Conservation (phyloP, 2,113 vertebrate genomes). For the Corvus moneduloides region DNA sequence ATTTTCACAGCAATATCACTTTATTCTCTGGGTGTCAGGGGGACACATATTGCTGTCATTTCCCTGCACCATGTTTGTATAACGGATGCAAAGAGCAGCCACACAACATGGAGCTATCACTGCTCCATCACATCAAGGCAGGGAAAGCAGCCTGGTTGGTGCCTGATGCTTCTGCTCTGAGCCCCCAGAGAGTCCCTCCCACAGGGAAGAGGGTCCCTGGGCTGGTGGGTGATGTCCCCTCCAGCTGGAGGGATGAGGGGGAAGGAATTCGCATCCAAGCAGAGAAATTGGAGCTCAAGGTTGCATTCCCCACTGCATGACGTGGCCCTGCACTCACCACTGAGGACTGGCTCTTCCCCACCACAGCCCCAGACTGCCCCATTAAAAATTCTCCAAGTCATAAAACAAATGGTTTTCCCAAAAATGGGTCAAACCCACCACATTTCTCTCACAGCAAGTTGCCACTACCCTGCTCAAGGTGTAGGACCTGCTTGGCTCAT, state of each 20-base stretch:
- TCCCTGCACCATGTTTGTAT: background rate
- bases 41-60: slow-evolving; percentile 36
- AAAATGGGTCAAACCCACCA: background rate
- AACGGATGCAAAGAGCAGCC: background rate
- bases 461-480: background rate
- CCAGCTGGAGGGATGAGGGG: background rate
- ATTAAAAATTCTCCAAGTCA: background rate
- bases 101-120: background rate
- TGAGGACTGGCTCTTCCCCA: background rate
- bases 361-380: background rate
- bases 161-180: background rate
- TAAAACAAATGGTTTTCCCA: background rate
- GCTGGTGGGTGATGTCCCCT: background rate
- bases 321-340: fast-evolving
- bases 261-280: background rate
- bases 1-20: slow-evolving; percentile 52
- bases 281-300: background rate
- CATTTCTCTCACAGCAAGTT: background rate
- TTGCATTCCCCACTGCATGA: background rate
- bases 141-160: background rate
- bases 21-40: slow-evolving; percentile 25
- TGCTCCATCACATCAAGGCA: background rate
- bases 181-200: background rate
- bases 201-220: fast-evolving
- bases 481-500: background rate